Percentiles rank a stretch among this genome's conserved stretches.
phyloP scores from a whole-genome alignment of 2,888 invertebrate genomes.

The Mesoligia furuncula region DNA sequence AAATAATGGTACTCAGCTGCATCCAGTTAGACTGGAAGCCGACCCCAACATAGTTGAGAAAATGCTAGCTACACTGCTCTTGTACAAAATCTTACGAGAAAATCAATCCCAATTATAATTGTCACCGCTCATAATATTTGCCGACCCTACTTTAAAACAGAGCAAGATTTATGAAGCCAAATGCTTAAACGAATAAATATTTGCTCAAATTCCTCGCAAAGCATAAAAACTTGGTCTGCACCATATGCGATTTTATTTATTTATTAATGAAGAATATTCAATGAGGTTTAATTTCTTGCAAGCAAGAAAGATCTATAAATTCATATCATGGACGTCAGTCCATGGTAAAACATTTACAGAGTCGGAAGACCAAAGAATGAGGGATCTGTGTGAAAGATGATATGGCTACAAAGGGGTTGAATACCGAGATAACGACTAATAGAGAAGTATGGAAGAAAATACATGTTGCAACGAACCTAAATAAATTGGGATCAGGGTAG shows the following conservation, averaged over 20 bases:
- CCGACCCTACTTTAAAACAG: constrained; percentile 68
- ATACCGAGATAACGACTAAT: too few relatives aligned
- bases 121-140: constrained; percentile 34
- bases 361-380: not conserved
- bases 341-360: not conserved
- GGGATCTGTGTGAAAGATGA: too few relatives aligned
- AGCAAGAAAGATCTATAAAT: not conserved
- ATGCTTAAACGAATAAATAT: constrained; percentile 65
- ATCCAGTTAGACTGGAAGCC: not conserved
- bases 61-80: not conserved
- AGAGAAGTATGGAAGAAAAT: too few relatives aligned
- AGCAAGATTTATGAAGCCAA: constrained; percentile 69
- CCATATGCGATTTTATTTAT: constrained; percentile 65
- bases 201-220: constrained; percentile 67
- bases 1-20: not conserved
- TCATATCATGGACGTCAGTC: not conserved
- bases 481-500: too few relatives aligned
- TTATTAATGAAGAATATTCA: constrained; percentile 40
- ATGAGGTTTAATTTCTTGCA: constrained; percentile 11
- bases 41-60: not conserved
- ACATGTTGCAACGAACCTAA: too few relatives aligned
- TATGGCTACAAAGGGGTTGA: too few relatives aligned
- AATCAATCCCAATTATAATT: not conserved
- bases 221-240: constrained; percentile 64
- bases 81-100: not conserved